phyloP scores from a whole-genome alignment of 2,888 invertebrate species.

The Julus scanicus region DNA sequence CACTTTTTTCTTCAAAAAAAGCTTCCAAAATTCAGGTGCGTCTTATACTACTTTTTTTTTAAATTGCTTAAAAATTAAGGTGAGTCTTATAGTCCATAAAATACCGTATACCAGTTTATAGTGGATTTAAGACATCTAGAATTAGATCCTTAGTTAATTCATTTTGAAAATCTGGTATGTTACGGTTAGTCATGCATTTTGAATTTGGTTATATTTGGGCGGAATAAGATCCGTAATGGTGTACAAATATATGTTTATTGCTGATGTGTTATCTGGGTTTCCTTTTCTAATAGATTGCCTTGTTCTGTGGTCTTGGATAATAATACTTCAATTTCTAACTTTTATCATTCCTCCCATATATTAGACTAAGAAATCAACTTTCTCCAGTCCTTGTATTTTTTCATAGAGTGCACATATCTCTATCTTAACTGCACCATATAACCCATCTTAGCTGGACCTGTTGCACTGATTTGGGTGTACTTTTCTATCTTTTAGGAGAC shows the following conservation, averaged over 20 bases:
- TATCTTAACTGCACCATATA: not conserved
- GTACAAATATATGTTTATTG: not conserved
- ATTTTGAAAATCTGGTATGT: not conserved
- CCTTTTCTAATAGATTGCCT: conserved; percentile 14
- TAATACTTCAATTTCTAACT: conserved; percentile 12
- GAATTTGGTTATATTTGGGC: not conserved
- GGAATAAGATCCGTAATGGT: not conserved
- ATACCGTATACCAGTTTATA: too few relatives aligned
- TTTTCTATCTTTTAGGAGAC: conserved; percentile 62
- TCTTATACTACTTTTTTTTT: too few relatives aligned
- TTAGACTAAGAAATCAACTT: not conserved
- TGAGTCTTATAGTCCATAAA: too few relatives aligned
- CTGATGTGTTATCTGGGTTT: not conserved
- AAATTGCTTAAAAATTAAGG: too few relatives aligned
- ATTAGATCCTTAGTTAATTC: not conserved
- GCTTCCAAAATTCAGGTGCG: too few relatives aligned
- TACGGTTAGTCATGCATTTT: not conserved
- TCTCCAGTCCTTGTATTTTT: not conserved
- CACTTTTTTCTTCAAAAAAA: too few relatives aligned
- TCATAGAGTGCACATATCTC: not conserved
- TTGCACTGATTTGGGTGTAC: not conserved
- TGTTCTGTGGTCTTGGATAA: not conserved
- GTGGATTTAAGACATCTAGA: not conserved
- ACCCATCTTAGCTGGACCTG: not conserved
- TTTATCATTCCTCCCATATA: not conserved